Evolutionary conservation across 2,113 vertebrate species (phyloP).

Genomic region (Ochotona princeps): DNA sequence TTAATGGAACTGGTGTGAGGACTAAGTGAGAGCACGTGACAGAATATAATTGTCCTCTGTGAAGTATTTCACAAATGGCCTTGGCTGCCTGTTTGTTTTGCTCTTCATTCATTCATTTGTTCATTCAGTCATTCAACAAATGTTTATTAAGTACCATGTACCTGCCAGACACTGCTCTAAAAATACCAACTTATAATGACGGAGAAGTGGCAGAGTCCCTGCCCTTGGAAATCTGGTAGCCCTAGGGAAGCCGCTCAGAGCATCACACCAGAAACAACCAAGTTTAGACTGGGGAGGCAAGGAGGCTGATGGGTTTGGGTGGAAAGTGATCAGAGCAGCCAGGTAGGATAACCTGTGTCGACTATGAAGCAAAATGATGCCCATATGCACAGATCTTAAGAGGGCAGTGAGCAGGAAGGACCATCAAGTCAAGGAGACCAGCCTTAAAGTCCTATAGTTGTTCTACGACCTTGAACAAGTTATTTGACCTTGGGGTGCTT

Average conservation of each 20-base stretch:
- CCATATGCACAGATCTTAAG: accelerated
- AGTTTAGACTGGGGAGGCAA: neutral
- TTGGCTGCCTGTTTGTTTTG: neutral
- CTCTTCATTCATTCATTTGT: neutral
- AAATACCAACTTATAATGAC: neutral
- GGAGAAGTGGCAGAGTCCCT: neutral
- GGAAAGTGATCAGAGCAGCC: neutral
- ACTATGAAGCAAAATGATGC: neutral
- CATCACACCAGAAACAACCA: too few relatives aligned
- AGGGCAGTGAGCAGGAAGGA: too few relatives aligned
- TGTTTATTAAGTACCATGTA: neutral
- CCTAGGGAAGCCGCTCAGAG: too few relatives aligned
- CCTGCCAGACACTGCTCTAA: neutral
- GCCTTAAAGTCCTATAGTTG: neutral
- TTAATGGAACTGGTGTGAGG: neutral
- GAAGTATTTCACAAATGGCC: neutral
- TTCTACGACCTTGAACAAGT: conserved; percentile 14
- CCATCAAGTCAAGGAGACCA: neutral
- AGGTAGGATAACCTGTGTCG: neutral
- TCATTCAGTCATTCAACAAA: neutral
- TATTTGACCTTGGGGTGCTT: neutral
- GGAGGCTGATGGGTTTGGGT: too few relatives aligned
- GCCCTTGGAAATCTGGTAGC: neutral
- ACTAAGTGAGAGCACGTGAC: neutral
- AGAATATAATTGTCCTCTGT: neutral